These are phyloP conservation scores for Dinomys branickii DNA, from an alignment of 2,113 vertebrate species.

Conservation along the genomic window DNA sequence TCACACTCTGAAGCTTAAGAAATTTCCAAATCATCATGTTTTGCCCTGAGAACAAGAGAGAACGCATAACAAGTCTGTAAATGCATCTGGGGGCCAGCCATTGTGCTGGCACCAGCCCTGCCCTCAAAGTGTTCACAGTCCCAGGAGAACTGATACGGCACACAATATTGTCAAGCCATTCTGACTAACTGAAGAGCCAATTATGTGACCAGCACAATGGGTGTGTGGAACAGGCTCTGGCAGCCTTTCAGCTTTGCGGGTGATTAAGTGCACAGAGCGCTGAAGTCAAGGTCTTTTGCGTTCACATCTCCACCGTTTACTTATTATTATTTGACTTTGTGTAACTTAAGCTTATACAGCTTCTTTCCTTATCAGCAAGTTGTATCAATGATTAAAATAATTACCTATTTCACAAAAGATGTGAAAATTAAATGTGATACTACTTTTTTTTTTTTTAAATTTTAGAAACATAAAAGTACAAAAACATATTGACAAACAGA, in stretches of 20 bases:
- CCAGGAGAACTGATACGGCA: background rate
- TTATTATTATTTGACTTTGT: background rate
- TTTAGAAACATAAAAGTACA: too few species aligned
- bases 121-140: background rate
- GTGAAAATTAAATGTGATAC: background rate
- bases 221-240: background rate
- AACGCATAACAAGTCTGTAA: background rate
- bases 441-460: too few species aligned
- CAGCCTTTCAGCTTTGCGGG: background rate
- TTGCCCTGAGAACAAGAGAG: background rate
- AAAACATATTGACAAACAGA: too few species aligned
- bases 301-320: background rate
- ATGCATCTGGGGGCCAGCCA: background rate
- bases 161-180: background rate
- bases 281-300: background rate
- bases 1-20: background rate
- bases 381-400: background rate
- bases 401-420: background rate
- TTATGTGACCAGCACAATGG: background rate
- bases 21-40: background rate
- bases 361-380: background rate
- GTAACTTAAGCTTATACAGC: background rate
- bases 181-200: background rate
- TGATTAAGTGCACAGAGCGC: background rate
- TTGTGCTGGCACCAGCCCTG: background rate